A percentile compares a stretch with the other conserved stretches of the same genome.
Evolutionary conservation across 2,113 vertebrate species (phyloP).

Genomic region (Callipepla squamata): DNA sequence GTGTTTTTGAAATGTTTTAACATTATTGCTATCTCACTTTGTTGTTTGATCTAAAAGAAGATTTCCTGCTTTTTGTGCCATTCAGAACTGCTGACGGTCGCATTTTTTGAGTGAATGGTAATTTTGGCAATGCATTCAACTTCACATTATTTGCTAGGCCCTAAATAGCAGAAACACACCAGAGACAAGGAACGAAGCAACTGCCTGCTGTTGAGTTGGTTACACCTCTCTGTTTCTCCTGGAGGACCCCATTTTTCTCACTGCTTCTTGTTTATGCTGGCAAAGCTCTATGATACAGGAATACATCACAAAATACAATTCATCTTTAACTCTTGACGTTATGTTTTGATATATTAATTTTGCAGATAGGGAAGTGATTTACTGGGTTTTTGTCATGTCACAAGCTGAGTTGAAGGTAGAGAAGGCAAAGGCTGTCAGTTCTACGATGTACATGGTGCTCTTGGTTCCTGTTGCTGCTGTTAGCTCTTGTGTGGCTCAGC

Average conservation of each 20-base stretch:
- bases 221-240: background rate
- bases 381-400: fast-evolving
- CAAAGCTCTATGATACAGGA: background rate
- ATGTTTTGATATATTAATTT: background rate
- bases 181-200: background rate
- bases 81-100: background rate
- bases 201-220: background rate
- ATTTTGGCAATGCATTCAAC: background rate
- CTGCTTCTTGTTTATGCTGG: background rate
- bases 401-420: background rate
- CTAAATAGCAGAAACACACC: background rate
- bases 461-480: background rate
- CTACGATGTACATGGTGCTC: background rate
- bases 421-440: background rate
- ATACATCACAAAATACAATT: background rate
- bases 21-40: background rate
- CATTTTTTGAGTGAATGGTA: background rate
- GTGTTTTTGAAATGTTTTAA: background rate
- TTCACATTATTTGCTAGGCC: background rate
- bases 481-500: background rate
- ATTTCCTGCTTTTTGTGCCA: background rate
- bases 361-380: background rate
- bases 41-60: background rate
- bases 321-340: background rate
- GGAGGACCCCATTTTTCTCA: background rate